These are phyloP conservation scores for Hiodon tergisus DNA, from an alignment of 2,113 vertebrate species.

Conservation along the genomic window DNA sequence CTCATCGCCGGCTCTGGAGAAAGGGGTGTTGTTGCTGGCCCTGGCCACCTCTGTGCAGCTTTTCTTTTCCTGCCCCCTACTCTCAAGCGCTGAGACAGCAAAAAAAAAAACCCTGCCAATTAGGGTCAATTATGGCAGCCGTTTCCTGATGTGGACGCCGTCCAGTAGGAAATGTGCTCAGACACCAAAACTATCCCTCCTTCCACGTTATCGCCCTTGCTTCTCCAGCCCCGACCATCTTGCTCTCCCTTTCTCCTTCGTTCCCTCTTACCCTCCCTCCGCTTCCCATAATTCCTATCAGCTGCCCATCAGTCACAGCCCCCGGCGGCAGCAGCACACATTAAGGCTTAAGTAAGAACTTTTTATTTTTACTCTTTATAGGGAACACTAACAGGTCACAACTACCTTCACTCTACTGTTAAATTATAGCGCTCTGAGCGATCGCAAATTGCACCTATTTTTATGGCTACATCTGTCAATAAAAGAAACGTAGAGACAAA, in stretches of 20 bases:
- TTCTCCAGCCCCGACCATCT: slow-evolving; percentile 24
- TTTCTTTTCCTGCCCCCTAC: slow-evolving; percentile 31
- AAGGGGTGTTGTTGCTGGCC: background rate
- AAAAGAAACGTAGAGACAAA: slow-evolving; percentile 3
- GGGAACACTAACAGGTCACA: slow-evolving; percentile 31
- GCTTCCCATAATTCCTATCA: slow-evolving; percentile 11
- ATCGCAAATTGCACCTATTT: background rate
- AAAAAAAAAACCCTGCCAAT: slow-evolving; percentile 40
- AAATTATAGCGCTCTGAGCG: background rate
- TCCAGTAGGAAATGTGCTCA: slow-evolving; percentile 37
- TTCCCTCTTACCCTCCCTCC: slow-evolving; percentile 1
- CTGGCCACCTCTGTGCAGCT: slow-evolving; percentile 5
- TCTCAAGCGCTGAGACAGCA: slow-evolving; percentile 40
- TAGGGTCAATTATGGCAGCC: slow-evolving; percentile 46
- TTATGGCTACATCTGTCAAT: background rate
- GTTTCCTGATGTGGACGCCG: slow-evolving; percentile 35
- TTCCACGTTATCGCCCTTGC: slow-evolving; percentile 21
- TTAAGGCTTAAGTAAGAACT: slow-evolving; percentile 28
- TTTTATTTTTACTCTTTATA: slow-evolving; percentile 31
- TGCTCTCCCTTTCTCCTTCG: slow-evolving; percentile 13
- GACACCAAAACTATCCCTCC: slow-evolving; percentile 15
- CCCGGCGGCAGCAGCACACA: slow-evolving; percentile 15
- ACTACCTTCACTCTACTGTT: background rate
- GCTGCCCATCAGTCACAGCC: slow-evolving; percentile 27
- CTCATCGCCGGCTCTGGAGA: background rate